These are phyloP conservation scores for Chrysina gloriosa DNA, from an alignment of 2,888 invertebrate genomes.

Conservation along the genomic window DNA sequence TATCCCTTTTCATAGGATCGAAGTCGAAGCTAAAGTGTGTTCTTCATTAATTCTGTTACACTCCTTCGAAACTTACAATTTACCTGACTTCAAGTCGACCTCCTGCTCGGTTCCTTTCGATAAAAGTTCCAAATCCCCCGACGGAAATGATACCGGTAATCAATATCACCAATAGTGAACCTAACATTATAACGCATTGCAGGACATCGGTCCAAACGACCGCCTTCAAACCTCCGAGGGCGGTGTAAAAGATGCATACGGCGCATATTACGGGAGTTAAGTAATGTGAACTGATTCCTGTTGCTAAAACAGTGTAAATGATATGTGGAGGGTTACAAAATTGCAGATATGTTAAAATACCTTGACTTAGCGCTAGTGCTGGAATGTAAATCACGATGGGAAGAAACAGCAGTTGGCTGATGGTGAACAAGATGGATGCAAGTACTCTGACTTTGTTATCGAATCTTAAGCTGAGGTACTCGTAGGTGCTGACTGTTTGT, in stretches of 20 bases:
- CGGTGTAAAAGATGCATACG: slow-evolving; percentile 80
- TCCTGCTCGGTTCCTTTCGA: no score
- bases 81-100: no score
- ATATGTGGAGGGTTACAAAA: no score
- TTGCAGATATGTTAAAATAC: no score
- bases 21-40: slow-evolving; percentile 73
- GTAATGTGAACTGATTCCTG: no score
- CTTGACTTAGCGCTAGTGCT: no score
- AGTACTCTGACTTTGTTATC: slow-evolving; percentile 71
- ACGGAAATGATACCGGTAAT: no score
- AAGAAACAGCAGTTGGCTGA: slow-evolving; percentile 70
- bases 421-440: slow-evolving; percentile 71
- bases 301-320: no score
- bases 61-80: no score
- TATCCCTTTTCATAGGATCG: slow-evolving; percentile 70
- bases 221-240: slow-evolving; percentile 75
- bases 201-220: slow-evolving; percentile 73
- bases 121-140: no score
- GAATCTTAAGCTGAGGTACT: slow-evolving; percentile 75
- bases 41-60: no score
- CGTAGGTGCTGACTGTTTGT: slow-evolving; percentile 77
- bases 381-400: slow-evolving; percentile 71
- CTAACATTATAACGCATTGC: slow-evolving; percentile 69
- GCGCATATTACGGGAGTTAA: slow-evolving; percentile 76
- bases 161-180: slow-evolving; percentile 68